These are phyloP conservation scores for Melanotaenia boesemani DNA, from an alignment of 2,797 vertebrate genomes.

Conservation along the genomic window DNA sequence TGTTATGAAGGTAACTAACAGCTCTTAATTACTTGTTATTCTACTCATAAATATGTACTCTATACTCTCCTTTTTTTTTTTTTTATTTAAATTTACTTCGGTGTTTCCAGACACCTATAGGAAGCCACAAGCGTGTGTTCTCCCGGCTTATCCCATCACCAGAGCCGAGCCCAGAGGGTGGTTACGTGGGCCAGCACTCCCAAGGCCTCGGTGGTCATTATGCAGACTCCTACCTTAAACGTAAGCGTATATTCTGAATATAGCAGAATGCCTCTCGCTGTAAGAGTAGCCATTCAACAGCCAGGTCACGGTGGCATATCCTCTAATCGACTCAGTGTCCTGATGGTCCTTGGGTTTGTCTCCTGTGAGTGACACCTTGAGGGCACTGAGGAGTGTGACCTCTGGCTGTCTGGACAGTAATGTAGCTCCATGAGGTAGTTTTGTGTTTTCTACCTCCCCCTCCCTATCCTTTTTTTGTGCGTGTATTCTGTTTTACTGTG, in stretches of 20 bases:
- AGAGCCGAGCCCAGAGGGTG: constrained; percentile 92
- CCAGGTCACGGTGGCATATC: constrained; percentile 38
- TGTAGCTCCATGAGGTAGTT: constrained; percentile 60
- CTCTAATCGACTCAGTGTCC: constrained; percentile 27
- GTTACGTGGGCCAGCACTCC: constrained; percentile 94
- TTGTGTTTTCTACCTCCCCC: constrained; percentile 35
- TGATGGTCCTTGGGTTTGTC: constrained; percentile 47
- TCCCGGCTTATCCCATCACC: constrained; percentile 92
- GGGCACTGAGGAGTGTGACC: constrained; percentile 53
- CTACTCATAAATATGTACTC: neutral
- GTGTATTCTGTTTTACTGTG: constrained; percentile 80
- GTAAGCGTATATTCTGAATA: constrained; percentile 92
- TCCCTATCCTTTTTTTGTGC: constrained; percentile 22
- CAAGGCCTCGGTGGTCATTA: constrained; percentile 94
- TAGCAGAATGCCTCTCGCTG: constrained; percentile 25
- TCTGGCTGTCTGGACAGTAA: constrained; percentile 58
- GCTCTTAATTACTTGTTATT: neutral
- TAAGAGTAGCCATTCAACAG: constrained; percentile 42
- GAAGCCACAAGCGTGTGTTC: constrained; percentile 91
- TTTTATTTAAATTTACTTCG: neutral
- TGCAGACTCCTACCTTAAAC: constrained; percentile 94
- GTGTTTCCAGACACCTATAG: constrained; percentile 85
- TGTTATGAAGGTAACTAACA: constrained; percentile 80
- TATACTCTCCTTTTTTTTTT: neutral
- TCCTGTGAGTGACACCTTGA: constrained; percentile 63